phyloP scores from a whole-genome alignment of 2,113 vertebrate genomes.

The Gavialis gangeticus region DNA sequence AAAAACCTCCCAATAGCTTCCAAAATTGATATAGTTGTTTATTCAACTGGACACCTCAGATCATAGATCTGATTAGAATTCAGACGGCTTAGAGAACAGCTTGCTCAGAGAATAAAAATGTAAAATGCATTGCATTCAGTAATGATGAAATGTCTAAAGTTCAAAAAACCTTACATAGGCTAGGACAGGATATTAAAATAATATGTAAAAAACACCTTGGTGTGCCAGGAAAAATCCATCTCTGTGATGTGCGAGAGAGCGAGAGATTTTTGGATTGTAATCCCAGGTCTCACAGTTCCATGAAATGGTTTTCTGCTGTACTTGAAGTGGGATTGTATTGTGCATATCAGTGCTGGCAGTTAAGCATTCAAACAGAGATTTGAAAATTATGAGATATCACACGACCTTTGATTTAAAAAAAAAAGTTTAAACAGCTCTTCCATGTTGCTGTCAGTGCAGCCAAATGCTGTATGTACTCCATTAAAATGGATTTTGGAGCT shows the following conservation, averaged over 20 bases:
- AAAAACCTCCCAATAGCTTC: neutral
- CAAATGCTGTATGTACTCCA: neutral
- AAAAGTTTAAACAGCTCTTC: neutral
- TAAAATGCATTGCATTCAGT: neutral
- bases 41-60: constrained; percentile 17
- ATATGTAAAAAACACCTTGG: neutral
- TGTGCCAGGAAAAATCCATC: neutral
- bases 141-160: neutral
- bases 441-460: neutral
- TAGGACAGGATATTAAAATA: neutral
- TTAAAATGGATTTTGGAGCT: neutral
- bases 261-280: neutral
- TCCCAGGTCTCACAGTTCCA: neutral
- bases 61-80: constrained; percentile 25
- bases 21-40: neutral
- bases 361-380: neutral
- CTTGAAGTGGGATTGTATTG: neutral
- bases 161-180: neutral
- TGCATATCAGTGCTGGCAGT: fast-evolving
- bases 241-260: neutral
- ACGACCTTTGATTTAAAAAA: neutral
- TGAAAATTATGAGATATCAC: neutral
- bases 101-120: constrained; percentile 22
- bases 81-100: fast-evolving
- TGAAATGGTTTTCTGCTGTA: neutral